A percentile compares a stretch with the other conserved stretches of the same genome.
Evolutionary conservation across 2,113 vertebrate genomes (phyloP).

Genomic region (Lepus americanus): DNA sequence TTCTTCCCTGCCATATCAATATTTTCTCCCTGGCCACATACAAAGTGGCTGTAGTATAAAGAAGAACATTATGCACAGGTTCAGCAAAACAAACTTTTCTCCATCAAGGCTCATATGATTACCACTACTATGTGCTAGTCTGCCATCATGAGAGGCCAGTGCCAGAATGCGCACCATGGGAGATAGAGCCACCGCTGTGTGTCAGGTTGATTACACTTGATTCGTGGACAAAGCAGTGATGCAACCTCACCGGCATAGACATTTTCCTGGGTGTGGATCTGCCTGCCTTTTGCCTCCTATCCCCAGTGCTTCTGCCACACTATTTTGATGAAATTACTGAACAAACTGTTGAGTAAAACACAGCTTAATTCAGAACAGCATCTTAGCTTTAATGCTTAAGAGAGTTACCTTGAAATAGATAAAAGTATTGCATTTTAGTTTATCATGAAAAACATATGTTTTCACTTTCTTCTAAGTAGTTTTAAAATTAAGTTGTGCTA

Average conservation of each 20-base stretch:
- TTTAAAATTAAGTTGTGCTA: neutral
- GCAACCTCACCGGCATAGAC: neutral
- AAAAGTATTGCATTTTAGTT: neutral
- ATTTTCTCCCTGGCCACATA: neutral
- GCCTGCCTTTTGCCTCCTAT: neutral
- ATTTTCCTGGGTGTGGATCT: neutral
- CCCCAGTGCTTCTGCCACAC: neutral
- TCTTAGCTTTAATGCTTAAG: neutral
- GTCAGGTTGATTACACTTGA: neutral
- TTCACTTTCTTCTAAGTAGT: neutral
- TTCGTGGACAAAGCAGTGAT: neutral
- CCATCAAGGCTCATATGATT: neutral
- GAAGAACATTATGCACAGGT: neutral
- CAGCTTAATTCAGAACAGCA: neutral
- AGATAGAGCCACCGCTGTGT: neutral
- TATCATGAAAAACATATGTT: neutral
- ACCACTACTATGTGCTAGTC: neutral
- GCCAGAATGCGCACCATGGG: neutral
- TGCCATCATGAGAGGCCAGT: neutral
- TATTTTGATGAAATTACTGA: neutral
- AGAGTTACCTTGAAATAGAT: neutral
- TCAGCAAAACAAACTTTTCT: neutral
- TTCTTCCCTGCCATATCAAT: neutral
- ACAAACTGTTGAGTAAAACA: neutral
- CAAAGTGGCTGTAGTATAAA: neutral